Percentiles rank a stretch among this genome's conserved stretches.
Evolutionary conservation across 2,797 vertebrate genomes (phyloP).

Genomic region (Alauda arvensis): DNA sequence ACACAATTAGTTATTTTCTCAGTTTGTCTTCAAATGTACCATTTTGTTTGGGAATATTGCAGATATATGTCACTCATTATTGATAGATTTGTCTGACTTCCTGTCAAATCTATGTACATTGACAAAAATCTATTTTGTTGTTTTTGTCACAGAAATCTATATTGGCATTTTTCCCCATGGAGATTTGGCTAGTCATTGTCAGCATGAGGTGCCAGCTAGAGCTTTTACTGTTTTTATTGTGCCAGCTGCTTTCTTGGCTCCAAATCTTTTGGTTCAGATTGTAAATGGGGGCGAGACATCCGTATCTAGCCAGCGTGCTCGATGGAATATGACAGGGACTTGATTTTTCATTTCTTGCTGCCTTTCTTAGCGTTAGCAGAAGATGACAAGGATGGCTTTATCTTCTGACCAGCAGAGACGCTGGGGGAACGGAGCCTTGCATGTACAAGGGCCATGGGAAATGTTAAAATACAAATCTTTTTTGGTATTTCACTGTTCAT

Average conservation of each 20-base stretch:
- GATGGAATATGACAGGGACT: constrained; percentile 71
- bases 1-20: constrained; percentile 71
- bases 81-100: constrained; percentile 78
- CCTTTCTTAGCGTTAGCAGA: constrained; percentile 59
- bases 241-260: constrained; percentile 82
- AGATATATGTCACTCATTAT: constrained; percentile 73
- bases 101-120: constrained; percentile 79
- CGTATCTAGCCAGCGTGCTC: constrained; percentile 73
- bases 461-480: background rate
- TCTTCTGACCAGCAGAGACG: constrained; percentile 49
- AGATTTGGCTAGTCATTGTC: constrained; percentile 79
- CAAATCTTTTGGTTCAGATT: constrained; percentile 77
- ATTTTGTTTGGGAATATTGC: constrained; percentile 72
- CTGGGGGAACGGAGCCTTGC: background rate
- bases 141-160: constrained; percentile 78
- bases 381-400: constrained; percentile 68
- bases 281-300: constrained; percentile 79
- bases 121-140: constrained; percentile 81
- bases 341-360: constrained; percentile 64
- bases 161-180: constrained; percentile 75
- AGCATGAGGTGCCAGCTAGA: constrained; percentile 77
- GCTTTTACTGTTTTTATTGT: constrained; percentile 78
- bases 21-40: constrained; percentile 69
- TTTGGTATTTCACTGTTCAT: background rate
- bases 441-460: background rate